Evolutionary conservation across 2,888 invertebrate species (phyloP), one percentile per base, ranked within the genome.

Genomic region (Scaptomyza reducta): DNA sequence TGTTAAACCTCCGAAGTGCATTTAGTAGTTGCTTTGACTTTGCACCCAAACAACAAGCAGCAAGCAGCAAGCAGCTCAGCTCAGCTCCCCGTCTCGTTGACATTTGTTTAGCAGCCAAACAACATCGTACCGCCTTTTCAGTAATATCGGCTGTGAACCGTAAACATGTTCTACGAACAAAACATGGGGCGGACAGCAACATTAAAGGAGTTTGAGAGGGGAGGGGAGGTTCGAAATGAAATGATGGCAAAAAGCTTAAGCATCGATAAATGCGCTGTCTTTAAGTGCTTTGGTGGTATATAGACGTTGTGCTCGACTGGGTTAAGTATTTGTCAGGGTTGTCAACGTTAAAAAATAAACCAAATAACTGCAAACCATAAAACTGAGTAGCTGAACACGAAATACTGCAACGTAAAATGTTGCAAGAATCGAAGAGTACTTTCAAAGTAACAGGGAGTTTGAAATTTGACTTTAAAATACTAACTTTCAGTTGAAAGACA

Each of bases 1-100:
- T 87, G 83, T 86, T 84, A 86, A 84, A 78, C 83, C 88, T 83
- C 88, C 83, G 88, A 84, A 84, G 84, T 84, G 84, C 84, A 88
- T 84, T 84, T 84, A 88, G 88, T 79, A 86, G 83, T 86, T 80
- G 78, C 87, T 88, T 84, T 88, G 88, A 83, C 87, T 87, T 69
- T 47, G 61, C 47, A n/a, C 35, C 31, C 31, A 33, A 13, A 13
- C 4, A 22, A 5, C 22, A 22, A 22, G 22, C 22, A 22, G n/a
- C n/a, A n/a, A n/a, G n/a, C n/a, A 22, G 22, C 22, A 22, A 22
- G 22, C 22, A 22, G 22, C 22, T 22, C 22, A n/a, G n/a, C 22
- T 5, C 69, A 61, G 71, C 59, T 9, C 46, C 13, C 29, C 40
- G 38, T 38, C 79, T 66, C 81, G 81, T 84, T 82, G 87, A 82